Conservation (phyloP, 2,888 invertebrate species). For the Cloeon dipterum region DNA sequence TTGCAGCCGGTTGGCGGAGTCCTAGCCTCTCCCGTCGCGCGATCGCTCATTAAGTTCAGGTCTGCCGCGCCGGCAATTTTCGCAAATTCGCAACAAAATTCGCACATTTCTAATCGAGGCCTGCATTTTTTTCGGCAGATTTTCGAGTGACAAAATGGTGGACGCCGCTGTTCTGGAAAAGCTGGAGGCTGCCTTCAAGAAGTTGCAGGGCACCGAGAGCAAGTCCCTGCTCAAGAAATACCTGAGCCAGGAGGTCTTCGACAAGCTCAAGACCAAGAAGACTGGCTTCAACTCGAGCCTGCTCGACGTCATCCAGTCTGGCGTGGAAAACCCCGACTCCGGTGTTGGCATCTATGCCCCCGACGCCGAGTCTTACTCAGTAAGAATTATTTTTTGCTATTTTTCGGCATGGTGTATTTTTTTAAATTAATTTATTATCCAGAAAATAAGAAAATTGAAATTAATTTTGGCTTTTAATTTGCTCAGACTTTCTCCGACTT, state of each 20-base stretch:
- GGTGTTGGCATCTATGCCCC: constrained; percentile 95
- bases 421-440: too few species aligned
- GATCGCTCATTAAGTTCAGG: too few species aligned
- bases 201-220: constrained; percentile 69
- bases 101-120: too few species aligned
- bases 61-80: too few species aligned
- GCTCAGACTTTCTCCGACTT: constrained; percentile 61
- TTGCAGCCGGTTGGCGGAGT: too few species aligned
- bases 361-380: constrained; percentile 84
- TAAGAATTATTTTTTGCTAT: too few species aligned
- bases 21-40: too few species aligned
- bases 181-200: constrained; percentile 75
- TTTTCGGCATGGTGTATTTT: too few species aligned
- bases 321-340: constrained; percentile 88
- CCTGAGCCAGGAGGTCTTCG: constrained; percentile 76
- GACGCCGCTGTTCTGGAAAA: constrained; percentile 79
- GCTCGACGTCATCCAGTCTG: constrained; percentile 87
- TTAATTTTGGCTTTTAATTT: too few species aligned
- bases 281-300: constrained; percentile 76
- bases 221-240: constrained; percentile 93
- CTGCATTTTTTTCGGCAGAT: too few species aligned
- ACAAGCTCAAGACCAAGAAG: constrained; percentile 77
- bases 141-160: constrained; percentile 58
- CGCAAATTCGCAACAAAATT: too few species aligned
- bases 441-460: too few species aligned